Percentiles rank a stretch among this genome's conserved stretches.
phyloP scores from a whole-genome alignment of 2,113 vertebrate genomes.

The Chaetops frenatus region DNA sequence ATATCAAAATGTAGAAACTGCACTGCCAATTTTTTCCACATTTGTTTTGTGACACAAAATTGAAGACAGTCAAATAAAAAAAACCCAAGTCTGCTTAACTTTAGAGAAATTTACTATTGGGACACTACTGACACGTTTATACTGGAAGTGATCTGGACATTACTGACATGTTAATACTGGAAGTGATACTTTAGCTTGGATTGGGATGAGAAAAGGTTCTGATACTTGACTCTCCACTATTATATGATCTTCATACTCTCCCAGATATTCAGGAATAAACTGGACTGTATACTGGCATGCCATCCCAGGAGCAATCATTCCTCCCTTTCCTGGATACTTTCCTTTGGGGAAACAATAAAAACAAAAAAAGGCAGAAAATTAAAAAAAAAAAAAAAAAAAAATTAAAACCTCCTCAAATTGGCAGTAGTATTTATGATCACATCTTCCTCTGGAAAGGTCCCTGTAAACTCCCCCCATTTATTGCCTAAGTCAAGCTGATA shows the following conservation, averaged over 20 bases:
- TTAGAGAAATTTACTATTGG: neutral
- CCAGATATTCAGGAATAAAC: conserved; percentile 85
- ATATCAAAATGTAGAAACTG: neutral
- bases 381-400: neutral
- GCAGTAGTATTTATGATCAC: neutral
- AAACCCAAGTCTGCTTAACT: neutral
- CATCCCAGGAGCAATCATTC: conserved; percentile 91
- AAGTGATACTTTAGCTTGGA: conserved; percentile 80
- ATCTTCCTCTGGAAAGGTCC: neutral
- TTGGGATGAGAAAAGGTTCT: conserved; percentile 76
- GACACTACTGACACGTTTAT: conserved; percentile 78
- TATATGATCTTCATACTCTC: conserved; percentile 83
- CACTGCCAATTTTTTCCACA: neutral
- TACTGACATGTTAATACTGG: conserved; percentile 85
- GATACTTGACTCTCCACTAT: conserved; percentile 81
- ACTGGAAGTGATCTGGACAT: conserved; percentile 74
- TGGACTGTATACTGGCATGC: conserved; percentile 82
- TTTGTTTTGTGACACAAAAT: neutral
- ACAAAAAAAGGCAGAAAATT: neutral
- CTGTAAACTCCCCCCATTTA: neutral
- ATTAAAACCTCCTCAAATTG: neutral
- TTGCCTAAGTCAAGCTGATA: neutral
- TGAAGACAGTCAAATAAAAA: neutral
- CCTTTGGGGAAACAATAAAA: conserved; percentile 61
- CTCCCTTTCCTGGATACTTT: conserved; percentile 86